Base-by-base conservation (phyloP, 2,888 invertebrate species). In the Nomada lathburiana region DNA sequence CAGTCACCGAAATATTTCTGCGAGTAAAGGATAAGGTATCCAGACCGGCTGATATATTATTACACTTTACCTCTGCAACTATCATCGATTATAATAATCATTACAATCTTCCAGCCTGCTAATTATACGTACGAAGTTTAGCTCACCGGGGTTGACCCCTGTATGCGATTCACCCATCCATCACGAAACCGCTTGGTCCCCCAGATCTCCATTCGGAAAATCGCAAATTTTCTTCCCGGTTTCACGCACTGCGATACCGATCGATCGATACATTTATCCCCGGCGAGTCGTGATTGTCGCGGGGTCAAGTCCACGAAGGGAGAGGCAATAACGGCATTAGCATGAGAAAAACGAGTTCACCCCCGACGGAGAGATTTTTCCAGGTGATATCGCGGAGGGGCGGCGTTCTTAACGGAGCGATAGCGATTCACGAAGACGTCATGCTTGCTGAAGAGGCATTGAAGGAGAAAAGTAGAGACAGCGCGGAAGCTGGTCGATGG, bases 391-490 rank as follows among this genome's bases (percentile, higher is more conserved):
- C 68, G 2, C n/a, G 23, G 53, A 20, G n/a, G 62, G 44, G 20
- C 44, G 42, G 10, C 47, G 65, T 11, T 71, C 16, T 29, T 2
- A 16, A 36, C 20, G n/a, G 29, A 42, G 29, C 36, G 70, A 69
- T 69, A 70, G 69, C 64, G 69, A 74, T 69, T 81, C 64, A 69
- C 81, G 59, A 74, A 68, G 73, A 73, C 47, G 59, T 42, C 50
- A 42, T 50, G 36, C 59, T 23, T 13, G n/a, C 0, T 20, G 65
- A 60, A 62, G 65, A 9, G 57, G 29, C 47, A 63, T 52, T 36
- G 82, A 60, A 13, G 18, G 13, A 13, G 42, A 13, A 29, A 76
- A 60, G 60, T 42, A 64, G n/a, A 50, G 26, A 36, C 20, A 53
- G 63, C 52, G 26, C n/a, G 20, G 44, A 20, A 11, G 62, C 23